Conservation (phyloP, 1,140 invertebrate genomes). For the Drosophila yakuba region DNA sequence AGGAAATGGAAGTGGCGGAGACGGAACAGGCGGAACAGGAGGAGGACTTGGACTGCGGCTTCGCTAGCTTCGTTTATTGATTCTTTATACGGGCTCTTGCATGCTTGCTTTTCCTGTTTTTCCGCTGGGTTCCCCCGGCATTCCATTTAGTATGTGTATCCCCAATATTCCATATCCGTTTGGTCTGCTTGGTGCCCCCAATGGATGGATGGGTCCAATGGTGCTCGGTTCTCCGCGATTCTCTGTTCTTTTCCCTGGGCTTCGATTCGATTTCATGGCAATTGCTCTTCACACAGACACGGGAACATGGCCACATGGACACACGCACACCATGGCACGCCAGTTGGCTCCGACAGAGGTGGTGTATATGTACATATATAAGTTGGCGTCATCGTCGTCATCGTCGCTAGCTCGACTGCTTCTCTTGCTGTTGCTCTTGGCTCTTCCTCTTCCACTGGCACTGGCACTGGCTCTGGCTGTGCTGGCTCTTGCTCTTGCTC, state of each 20-base stretch:
- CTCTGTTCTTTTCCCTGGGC: slow-evolving; percentile 69
- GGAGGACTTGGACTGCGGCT: slow-evolving; percentile 43
- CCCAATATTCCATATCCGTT: slow-evolving; percentile 24
- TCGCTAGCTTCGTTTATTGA: slow-evolving; percentile 63
- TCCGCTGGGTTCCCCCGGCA: slow-evolving; percentile 59
- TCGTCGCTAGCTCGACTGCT: slow-evolving; percentile 69
- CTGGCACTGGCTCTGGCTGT: too few relatives aligned
- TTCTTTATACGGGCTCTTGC: slow-evolving; percentile 30
- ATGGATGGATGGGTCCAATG: slow-evolving; percentile 38
- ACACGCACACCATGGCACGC: slow-evolving; percentile 9
- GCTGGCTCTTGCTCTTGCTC: slow-evolving; percentile 50
- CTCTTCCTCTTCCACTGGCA: too few relatives aligned
- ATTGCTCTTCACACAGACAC: slow-evolving; percentile 41
- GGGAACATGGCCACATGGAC: neutral
- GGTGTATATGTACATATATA: slow-evolving; percentile 3
- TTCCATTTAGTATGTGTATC: slow-evolving; percentile 23
- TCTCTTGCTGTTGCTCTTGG: slow-evolving; percentile 65
- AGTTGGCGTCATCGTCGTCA: slow-evolving; percentile 81
- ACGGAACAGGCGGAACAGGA: slow-evolving; percentile 11
- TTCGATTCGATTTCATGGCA: slow-evolving; percentile 73
- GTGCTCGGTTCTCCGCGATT: slow-evolving; percentile 37
- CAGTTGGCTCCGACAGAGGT: slow-evolving; percentile 11
- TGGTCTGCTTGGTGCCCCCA: slow-evolving; percentile 55
- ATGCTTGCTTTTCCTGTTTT: slow-evolving; percentile 6
- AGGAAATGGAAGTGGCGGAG: slow-evolving; percentile 2